Evolutionary conservation across 2,888 invertebrate species (phyloP).

Genomic region (Thelaira solivaga): DNA sequence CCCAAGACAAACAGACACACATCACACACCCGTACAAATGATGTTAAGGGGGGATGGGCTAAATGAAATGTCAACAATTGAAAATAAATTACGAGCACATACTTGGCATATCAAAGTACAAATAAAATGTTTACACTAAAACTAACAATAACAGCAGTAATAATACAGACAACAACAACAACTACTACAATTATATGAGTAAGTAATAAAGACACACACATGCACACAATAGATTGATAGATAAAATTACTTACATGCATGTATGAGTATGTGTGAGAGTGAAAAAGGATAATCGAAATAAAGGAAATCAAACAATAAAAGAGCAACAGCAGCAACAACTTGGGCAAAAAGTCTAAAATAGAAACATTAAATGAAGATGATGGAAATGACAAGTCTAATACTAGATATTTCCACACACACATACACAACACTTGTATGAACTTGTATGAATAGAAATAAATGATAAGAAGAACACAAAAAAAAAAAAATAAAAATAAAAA

Average conservation of each 20-base stretch:
- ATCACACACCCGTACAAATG: slow-evolving; percentile 5
- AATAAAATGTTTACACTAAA: slow-evolving; percentile 29
- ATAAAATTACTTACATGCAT: too few species aligned
- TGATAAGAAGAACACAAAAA: neutral
- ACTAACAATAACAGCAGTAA: neutral
- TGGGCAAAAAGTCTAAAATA: neutral
- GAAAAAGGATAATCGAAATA: slow-evolving; percentile 31
- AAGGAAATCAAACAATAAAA: slow-evolving; percentile 42
- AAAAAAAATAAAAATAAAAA: slow-evolving; percentile 1
- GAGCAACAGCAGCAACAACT: neutral
- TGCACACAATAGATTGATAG: too few species aligned
- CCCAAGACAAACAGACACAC: slow-evolving; percentile 20
- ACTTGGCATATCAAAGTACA: slow-evolving; percentile 35
- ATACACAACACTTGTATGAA: too few species aligned
- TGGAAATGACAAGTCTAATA: neutral
- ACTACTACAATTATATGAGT: too few species aligned
- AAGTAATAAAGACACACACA: too few species aligned
- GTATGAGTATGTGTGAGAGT: too few species aligned
- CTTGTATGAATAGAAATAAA: neutral
- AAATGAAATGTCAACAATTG: slow-evolving; percentile 60
- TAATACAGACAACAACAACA: slow-evolving; percentile 13
- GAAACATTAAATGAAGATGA: slow-evolving; percentile 12
- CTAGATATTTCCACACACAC: too few species aligned
- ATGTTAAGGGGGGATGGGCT: slow-evolving; percentile 16
- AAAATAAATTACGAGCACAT: slow-evolving; percentile 61